Evolutionary conservation across 2,113 vertebrate species (phyloP).

Genomic region (Chaetodon auriga): DNA sequence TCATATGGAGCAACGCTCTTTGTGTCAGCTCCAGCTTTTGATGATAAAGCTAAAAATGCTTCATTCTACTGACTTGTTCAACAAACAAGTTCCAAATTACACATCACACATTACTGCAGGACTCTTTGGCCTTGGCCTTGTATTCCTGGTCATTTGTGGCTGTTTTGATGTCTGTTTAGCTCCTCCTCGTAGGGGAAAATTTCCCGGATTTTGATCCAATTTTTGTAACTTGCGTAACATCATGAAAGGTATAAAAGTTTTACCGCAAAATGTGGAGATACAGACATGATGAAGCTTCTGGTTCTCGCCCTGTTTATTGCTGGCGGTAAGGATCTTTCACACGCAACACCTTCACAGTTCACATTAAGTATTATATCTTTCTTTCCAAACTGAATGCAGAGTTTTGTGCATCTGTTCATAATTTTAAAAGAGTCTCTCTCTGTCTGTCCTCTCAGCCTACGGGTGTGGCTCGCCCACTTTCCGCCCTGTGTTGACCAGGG

Average conservation of each 20-base stretch:
- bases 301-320: slow-evolving; percentile 81
- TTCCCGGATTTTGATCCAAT: slow-evolving; percentile 40
- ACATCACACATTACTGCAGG: background rate
- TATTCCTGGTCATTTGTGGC: background rate
- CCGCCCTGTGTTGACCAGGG: slow-evolving; percentile 74
- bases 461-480: slow-evolving; percentile 81
- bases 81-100: background rate
- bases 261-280: slow-evolving; percentile 19
- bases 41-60: background rate
- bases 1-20: background rate
- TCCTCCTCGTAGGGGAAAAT: slow-evolving; percentile 42
- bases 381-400: background rate
- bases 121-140: slow-evolving; percentile 33
- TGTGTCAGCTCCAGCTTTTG: slow-evolving; percentile 1
- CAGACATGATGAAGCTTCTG: slow-evolving; percentile 81
- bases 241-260: slow-evolving; percentile 70
- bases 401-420: background rate
- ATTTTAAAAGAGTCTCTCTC: background rate
- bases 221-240: slow-evolving; percentile 32
- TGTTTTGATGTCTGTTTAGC: slow-evolving; percentile 5
- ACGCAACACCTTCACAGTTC: background rate
- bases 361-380: background rate
- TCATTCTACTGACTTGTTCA: slow-evolving; percentile 12
- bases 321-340: slow-evolving; percentile 75
- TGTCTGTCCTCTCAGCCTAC: slow-evolving; percentile 72